Evolutionary conservation across 2,888 invertebrate species (phyloP).

Genomic region (Hirtodrosophila confusa): DNA sequence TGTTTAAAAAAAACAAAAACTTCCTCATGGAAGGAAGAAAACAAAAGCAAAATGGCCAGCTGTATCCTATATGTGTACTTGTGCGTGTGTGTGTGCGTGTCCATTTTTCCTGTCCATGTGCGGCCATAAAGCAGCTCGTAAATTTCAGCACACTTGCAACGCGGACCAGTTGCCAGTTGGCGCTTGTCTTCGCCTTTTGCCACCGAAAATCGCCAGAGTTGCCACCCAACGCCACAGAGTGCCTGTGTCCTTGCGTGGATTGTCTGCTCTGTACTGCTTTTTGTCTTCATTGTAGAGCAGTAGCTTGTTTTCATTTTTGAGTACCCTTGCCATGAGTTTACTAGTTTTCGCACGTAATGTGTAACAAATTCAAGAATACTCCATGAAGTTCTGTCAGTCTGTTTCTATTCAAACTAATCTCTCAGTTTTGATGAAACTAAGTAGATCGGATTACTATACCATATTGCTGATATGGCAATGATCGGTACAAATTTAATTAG

Average conservation of each 20-base stretch:
- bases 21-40: slow-evolving; percentile 30
- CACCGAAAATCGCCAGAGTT: slow-evolving; percentile 41
- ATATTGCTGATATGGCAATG: too few relatives aligned
- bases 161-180: slow-evolving; percentile 36
- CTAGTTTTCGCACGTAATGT: too few relatives aligned
- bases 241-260: neutral
- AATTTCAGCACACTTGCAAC: slow-evolving; percentile 62
- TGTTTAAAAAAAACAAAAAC: slow-evolving; percentile 14
- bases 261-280: slow-evolving; percentile 16
- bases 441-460: too few relatives aligned
- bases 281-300: slow-evolving; percentile 41
- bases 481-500: too few relatives aligned
- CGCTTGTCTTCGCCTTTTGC: slow-evolving; percentile 46
- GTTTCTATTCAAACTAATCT: too few relatives aligned
- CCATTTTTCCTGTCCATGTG: slow-evolving; percentile 47
- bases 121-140: slow-evolving; percentile 72
- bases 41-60: slow-evolving; percentile 29
- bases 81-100: slow-evolving; percentile 8
- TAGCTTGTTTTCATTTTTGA: slow-evolving; percentile 27
- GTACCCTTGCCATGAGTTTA: neutral
- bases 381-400: too few relatives aligned
- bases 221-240: slow-evolving; percentile 28
- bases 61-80: slow-evolving; percentile 10
- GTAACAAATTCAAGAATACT: too few relatives aligned
- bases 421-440: too few relatives aligned